Evolutionary conservation across 1,140 invertebrate genomes (phyloP), one percentile per base, ranked within the genome.

Genomic region (Andricus grossulariae): DNA sequence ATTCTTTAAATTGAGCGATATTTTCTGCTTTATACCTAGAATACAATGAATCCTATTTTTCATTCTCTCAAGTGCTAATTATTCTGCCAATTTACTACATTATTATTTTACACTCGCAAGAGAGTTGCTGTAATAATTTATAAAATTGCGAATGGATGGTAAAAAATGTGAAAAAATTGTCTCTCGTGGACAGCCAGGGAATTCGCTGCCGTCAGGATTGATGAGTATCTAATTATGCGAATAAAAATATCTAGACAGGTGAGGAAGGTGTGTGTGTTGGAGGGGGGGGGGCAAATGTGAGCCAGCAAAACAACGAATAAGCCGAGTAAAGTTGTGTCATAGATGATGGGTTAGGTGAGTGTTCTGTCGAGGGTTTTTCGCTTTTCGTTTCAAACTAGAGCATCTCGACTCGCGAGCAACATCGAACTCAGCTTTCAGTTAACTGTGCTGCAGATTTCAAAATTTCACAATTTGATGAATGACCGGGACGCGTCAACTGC

Each of bases 161-260:
- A 45, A 45, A 45, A 45, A 45, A 45, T 32, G 39, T 45, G 0
- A 16, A 39, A 66, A 66, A 66, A n/a, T 66, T 66, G 60, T 66
- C 60, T 32, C 39, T 45, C 39, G 39, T 66, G 60, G 60, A 66
- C 60, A 66, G 25, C 60, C 60, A 32, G 60, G 60, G 25, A 66
- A 66, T 66, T 66, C 39, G 75, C 52, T 79, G 76, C 72, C 81
- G 77, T 45, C 73, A 81, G 74, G 83, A 88, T 88, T 86, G 85
- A 88, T 85, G 86, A 85, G 71, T 80, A 85, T 83, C 82, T 88
- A 88, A 87, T 88, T 88, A 87, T 82, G 78, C 75, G 79, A 83
- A 83, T 85, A 86, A 87, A 85, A 84, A 82, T 86, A 81, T 76
- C 32, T 54, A 74, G 25, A 57, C 52, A 74, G 54, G 52, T 74